Base-by-base conservation (phyloP, 2,113 vertebrate genomes). In the Mandrillus leucophaeus region DNA sequence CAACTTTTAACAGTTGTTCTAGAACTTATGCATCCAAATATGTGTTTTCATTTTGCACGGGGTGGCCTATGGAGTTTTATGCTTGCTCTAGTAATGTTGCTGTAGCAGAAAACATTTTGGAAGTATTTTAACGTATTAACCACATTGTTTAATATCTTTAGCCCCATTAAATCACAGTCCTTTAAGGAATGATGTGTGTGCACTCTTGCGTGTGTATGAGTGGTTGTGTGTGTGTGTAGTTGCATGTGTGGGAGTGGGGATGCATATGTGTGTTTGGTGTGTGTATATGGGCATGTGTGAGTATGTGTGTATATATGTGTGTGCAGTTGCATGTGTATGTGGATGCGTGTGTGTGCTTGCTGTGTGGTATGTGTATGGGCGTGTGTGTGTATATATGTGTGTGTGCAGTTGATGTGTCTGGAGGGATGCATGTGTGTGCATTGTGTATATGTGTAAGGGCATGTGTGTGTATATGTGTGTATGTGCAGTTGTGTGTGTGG, bases 61-160 rank as follows among this genome's bases (percentile, higher is more conserved):
- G 17, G 0, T 40, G 18, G 5, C 25, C 35, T 75, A 0, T 8
- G 52, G 50, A 9, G 23, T 66, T 1, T n/a, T 32, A 32, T 1
- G 3, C 61, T 78, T 6, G 0, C 23, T 20, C 4, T 48, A 0
- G 35, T 59, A 27, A 5, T 20, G 17, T 8, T 20, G 5, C 35
- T 20, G 1, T 79, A 4, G 25, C 8, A 64, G n/a, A 16, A 17
- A 35, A 20, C 0, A 0, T 43, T 48, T 14, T 40, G 43, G 13
- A 88, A 48, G 22, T 85, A 22, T 80, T 48, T 87, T 38, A 32
- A 30, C 2, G 2, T 4, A 25, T 11, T 22, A 22, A 38, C 5
- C 27, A 1, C 16, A 12, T 43, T 14, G 52, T 86, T 64, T n/a
- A 64, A 25, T 30, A 64, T 48, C 12, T 59, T 87, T 18, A 79